Base-by-base conservation (phyloP, 2,888 invertebrate genomes). In the Athripsodes cinereus region DNA sequence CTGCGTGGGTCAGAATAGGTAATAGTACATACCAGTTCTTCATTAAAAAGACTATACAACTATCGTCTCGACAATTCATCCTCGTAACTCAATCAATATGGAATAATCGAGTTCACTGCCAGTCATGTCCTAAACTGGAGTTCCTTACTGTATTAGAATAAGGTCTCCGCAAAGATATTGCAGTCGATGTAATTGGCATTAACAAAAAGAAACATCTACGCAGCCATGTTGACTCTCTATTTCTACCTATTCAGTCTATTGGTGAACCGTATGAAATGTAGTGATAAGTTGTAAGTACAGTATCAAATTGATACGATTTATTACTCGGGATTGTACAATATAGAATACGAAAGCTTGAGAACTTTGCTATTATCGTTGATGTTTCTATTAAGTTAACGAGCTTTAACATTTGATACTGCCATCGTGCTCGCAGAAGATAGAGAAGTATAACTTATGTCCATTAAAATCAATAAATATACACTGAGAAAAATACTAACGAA, bases 221-320 rank as follows among this genome's bases (percentile, higher is more conserved):
- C 40, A 40, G 40, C 16, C 8, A 40, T 8, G 40, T 16, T 40
- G 40, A 16, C 8, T 6, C 3, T 3, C 5, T 26, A 26, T 40
- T 13, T 40, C 40, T 16, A 16, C 40, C n/a, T 8, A 13, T 31
- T 31, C n/a, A n/a, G n/a, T n/a, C n/a, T n/a, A 31, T 6, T 40
- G 8, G 13, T 40, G 40, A 40, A 40, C 40, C 13, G 40, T 40
- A 40, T 40, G 40, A 13, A 40, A 40, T 40, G 26, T 40, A n/a
- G 40, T n/a, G 40, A 13, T 40, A 40, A 8, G 26, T 3, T 26
- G 26, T 26, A 26, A 26, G 26, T 26, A 26, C 26, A n/a, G 13
- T 40, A n/a, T 40, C n/a, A 40, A 40, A 40, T 40, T 40, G 40
- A 40, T 40, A 40, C 40, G 13, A 40, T 40, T 40, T 40, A 40